Evolutionary conservation across 92 coral and sea anemone genomes (phyloP).

Genomic region (Phenganax stokvisi): DNA sequence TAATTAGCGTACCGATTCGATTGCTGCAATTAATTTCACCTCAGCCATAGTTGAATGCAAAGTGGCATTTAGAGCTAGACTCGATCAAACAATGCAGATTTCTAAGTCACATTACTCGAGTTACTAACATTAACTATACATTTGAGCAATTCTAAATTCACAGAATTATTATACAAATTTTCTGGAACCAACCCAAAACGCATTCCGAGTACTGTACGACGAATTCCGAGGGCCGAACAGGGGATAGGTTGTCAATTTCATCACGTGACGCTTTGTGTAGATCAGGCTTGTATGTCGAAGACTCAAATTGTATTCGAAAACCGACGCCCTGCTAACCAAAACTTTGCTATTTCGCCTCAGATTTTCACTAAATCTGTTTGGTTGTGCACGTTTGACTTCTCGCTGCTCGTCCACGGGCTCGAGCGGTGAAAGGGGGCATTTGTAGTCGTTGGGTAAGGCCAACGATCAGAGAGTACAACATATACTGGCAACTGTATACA

Average conservation of each 20-base stretch:
- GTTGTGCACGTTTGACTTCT: slow-evolving; percentile 28
- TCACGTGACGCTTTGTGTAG: slow-evolving; percentile 14
- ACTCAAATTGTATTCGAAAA: slow-evolving; percentile 14
- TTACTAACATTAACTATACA: too few species aligned
- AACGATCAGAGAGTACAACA: slow-evolving; percentile 54
- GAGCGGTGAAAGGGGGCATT: slow-evolving; percentile 73
- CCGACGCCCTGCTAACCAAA: slow-evolving; percentile 26
- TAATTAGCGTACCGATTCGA: too few species aligned
- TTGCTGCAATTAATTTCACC: too few species aligned
- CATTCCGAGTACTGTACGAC: neutral
- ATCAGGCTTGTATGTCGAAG: neutral
- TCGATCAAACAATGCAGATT: too few species aligned
- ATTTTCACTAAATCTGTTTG: neutral
- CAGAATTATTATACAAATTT: neutral
- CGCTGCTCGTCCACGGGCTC: slow-evolving; percentile 98
- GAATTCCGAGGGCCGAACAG: slow-evolving; percentile 22
- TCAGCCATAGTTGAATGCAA: too few species aligned
- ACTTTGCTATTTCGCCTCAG: slow-evolving; percentile 26
- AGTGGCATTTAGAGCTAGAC: too few species aligned
- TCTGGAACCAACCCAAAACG: slow-evolving; percentile 3
- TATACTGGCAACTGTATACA: too few species aligned
- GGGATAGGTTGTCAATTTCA: slow-evolving; percentile 30
- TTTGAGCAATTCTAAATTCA: neutral
- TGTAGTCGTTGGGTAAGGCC: slow-evolving; percentile 66
- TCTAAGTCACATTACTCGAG: too few species aligned